Percentiles rank a stretch among this genome's conserved stretches.
phyloP scores from a whole-genome alignment of 2,888 invertebrate genomes.

The Drosophila diplacantha region DNA sequence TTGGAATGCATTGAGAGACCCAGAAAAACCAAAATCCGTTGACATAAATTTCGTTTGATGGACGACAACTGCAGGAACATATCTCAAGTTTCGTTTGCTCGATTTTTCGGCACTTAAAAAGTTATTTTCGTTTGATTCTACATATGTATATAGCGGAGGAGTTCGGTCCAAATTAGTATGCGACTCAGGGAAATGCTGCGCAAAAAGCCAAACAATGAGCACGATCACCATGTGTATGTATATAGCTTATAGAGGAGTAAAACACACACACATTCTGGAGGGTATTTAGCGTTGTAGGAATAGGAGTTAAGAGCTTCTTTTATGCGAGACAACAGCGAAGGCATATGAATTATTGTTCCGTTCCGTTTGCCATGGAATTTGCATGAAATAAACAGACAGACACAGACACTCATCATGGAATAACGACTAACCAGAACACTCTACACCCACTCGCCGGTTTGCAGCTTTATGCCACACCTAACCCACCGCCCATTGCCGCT shows the following conservation, averaged over 20 bases:
- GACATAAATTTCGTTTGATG: conserved; percentile 58
- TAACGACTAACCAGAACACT: conserved; percentile 39
- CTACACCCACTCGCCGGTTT: conserved; percentile 29
- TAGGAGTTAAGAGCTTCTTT: conserved; percentile 49
- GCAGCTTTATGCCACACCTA: conserved; percentile 73
- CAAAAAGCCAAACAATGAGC: conserved; percentile 66
- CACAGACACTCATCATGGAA: conserved; percentile 14
- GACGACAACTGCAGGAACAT: conserved; percentile 53
- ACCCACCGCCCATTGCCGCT: conserved; percentile 70
- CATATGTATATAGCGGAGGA: conserved; percentile 37
- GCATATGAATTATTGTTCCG: conserved; percentile 67
- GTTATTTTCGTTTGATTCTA: conserved; percentile 54
- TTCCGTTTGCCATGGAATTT: conserved; percentile 41
- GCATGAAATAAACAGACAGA: conserved; percentile 47
- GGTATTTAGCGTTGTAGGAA: conserved; percentile 21
- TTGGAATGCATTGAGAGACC: conserved; percentile 14
- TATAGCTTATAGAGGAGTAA: conserved; percentile 33
- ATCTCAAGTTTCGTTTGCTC: conserved; percentile 34
- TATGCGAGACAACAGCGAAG: conserved; percentile 58
- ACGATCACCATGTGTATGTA: conserved; percentile 48
- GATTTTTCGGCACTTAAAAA: conserved; percentile 31
- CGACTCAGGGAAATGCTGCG: conserved; percentile 58
- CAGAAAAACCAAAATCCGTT: conserved; percentile 22
- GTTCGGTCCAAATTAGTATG: conserved; percentile 50
- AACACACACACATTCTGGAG: conserved; percentile 6